Conservation (phyloP, 2,113 vertebrate genomes). For the Eubucco bourcierii region DNA sequence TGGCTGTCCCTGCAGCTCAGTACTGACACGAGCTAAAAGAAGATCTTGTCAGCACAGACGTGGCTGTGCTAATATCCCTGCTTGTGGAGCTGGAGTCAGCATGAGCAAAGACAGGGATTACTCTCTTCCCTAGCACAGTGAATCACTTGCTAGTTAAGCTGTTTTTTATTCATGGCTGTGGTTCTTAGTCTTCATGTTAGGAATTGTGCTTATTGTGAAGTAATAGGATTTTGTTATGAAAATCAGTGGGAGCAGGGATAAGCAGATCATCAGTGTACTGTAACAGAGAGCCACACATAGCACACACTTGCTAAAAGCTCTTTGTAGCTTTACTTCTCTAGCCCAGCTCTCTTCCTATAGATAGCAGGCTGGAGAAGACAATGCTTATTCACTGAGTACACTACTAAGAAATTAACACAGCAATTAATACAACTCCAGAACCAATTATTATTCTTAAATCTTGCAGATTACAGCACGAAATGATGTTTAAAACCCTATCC, state of each 20-base stretch:
- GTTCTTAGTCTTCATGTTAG: not conserved
- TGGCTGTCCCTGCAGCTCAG: not conserved
- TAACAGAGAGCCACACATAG: not conserved
- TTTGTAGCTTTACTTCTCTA: not conserved
- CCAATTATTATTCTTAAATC: not conserved
- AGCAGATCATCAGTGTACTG: not conserved
- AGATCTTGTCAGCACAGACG: rapidly evolving
- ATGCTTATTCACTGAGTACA: not conserved
- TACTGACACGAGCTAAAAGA: not conserved
- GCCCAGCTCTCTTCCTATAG: not conserved
- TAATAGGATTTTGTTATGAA: not conserved
- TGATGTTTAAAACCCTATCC: not conserved
- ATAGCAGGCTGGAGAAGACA: not conserved
- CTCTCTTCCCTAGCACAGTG: not conserved
- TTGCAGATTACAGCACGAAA: not conserved
- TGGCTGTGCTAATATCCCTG: rapidly evolving
- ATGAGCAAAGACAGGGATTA: not conserved
- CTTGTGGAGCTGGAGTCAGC: not conserved
- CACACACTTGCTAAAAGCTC: not conserved
- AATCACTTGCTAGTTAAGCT: not conserved
- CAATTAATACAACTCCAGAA: not conserved
- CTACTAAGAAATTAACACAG: not conserved
- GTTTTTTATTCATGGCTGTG: not conserved
- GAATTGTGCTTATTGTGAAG: not conserved
- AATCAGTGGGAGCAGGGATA: rapidly evolving